Base-by-base conservation (phyloP, 2,888 invertebrate genomes). In the Agrilus mali region DNA sequence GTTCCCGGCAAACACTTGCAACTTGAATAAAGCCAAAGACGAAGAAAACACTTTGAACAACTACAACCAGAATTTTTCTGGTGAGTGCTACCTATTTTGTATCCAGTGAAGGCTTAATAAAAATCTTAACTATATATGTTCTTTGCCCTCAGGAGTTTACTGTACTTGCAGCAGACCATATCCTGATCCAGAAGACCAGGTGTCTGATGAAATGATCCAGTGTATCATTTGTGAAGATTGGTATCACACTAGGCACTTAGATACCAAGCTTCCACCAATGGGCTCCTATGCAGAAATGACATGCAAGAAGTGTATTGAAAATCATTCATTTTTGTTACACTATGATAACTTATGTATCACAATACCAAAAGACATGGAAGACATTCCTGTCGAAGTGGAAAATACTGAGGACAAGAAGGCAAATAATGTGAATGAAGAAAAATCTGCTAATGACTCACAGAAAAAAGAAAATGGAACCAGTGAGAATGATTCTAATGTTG, bases 191-290 rank as follows among this genome's bases (percentile, higher is more conserved):
- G 92, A 94, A 8, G 78, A 81, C 59, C 72, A 75, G 4, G 67
- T 75, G 33, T 83, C 84, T 42, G 94, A 94, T 68, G 86, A 88
- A 55, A 97, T 97, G 96, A 79, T 95, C 39, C 97, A 98, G 61
- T 98, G 98, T 60, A 74, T 87, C 36, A 70, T 95, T 42, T 98
- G 98, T 65, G 98, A 98, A 64, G 97, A 98, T 65, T 98, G 98
- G 98, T 89, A 82, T 57, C 98, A 98, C 70, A 75, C 82, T 20
- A 66, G 81, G 53, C 88, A 89, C 64, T 68, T 88, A 49, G 78
- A 78, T 47, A 69, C 74, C 3, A 59, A 62, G 35, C 69, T 75
- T 37, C 73, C 80, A 10, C 65, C 72, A 7, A 71, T 70, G 51
- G 74, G 73, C 22, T 73, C 75, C 36, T 87, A 80, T 60, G 73